Evolutionary conservation across 2,888 invertebrate genomes (phyloP), one percentile per base, ranked within the genome.

Genomic region (Stenoptilia bipunctidactyla): DNA sequence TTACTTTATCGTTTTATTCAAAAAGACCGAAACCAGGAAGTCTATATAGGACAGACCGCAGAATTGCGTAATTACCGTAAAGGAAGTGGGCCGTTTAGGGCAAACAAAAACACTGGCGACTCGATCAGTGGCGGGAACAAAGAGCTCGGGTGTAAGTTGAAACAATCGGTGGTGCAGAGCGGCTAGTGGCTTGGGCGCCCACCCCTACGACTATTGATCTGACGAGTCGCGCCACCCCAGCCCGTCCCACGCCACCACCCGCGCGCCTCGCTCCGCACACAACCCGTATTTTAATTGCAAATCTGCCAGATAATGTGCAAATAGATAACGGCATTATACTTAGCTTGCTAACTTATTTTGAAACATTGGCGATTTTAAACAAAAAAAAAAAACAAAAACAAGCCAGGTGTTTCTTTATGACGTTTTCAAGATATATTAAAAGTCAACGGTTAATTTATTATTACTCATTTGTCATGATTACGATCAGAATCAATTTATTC

Each of bases 291-390:
- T 82, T 83, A 83, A 83, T 83, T 83, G 83, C 79, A 82, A 82
- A 83, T 83, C 80, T 79, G 75, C 77, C 71, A 79, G 83, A 80
- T 82, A 80, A 83, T 80, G 79, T 73, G 76, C 76, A 82, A 83
- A 83, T 80, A 82, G 80, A 82, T 82, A 83, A 79, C 76, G 65
- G 71, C 62, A 77, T 83, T 80, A 79, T 75, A 74, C 73, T 70
- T 65, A 56, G 62, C 71, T 74, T 66, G 72, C 69, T 74, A 68
- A 77, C 75, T 79, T 71, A 77, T 79, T 75, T 76, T 71, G 61
- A 66, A 66, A 62, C 60, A 61, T 64, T 68, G 74, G 73, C 61
- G 57, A 66, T 66, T 73, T 64, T 20, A n/a, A n/a, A n/a, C n/a
- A n/a, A n/a, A n/a, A n/a, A n/a, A n/a, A n/a, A n/a, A n/a, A 25